Conservation (phyloP, 92 coral and sea anemone species). For the Palythoa caribaeorum region DNA sequence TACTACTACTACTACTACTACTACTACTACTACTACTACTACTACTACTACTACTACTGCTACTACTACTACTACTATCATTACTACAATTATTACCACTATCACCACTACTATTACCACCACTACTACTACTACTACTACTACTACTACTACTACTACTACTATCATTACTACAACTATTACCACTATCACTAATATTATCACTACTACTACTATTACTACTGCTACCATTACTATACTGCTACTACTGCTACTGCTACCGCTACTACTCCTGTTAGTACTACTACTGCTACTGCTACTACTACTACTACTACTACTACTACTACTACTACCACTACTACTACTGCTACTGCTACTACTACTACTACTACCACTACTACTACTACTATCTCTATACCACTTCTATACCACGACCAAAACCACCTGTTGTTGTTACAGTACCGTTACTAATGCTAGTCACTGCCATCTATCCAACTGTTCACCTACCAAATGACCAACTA, state of each 20-base stretch:
- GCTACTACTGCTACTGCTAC: conserved; percentile 1
- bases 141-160: background rate
- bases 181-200: background rate
- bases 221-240: background rate
- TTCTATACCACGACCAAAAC: background rate
- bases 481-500: background rate
- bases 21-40: background rate
- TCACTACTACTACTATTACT: background rate
- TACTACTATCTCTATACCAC: conserved; percentile 4
- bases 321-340: background rate
- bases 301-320: background rate
- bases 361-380: background rate
- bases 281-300: background rate
- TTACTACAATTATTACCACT: background rate
- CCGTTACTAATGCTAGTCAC: background rate
- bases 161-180: background rate
- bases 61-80: background rate
- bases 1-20: conserved; percentile 7
- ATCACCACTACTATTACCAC: background rate
- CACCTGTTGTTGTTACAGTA: no score
- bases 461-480: background rate
- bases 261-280: background rate
- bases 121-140: background rate
- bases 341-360: background rate
- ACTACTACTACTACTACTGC: background rate